Evolutionary conservation across 2,888 invertebrate species (phyloP), one percentile per base, ranked within the genome.

Genomic region (Phaedon cochleariae): DNA sequence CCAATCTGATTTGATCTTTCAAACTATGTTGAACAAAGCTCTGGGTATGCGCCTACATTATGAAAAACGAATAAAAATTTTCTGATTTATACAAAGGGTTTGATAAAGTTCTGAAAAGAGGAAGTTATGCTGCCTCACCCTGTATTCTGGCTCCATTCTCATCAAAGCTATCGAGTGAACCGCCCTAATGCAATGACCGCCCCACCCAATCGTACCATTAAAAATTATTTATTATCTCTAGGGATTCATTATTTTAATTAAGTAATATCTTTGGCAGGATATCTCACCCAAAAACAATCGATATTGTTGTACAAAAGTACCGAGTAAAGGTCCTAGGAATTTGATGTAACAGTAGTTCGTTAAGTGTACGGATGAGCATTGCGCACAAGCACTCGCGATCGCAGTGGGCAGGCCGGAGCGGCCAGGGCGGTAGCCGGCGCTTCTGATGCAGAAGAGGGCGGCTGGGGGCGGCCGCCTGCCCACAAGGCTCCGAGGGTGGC

Each of bases 271-370:
- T 83, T 83, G 83, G 83, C 83, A 83, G 83, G 82, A 82, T 83
- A 82, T 82, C 83, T 83, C 83, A 83, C 82, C 83, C 83, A 83
- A 83, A 82, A 82, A 82, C 82, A 82, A 82, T 80, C 81, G 81
- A 78, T 79, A 80, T 80, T 74, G 75, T 75, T 75, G 73, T 79
- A 79, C 77, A 81, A 82, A 81, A 82, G 82, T 84, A 83, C 83
- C 82, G 82, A 76, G 76, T 78, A 77, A 78, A 77, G 76, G 78
- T 80, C 75, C 78, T 79, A 73, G 79, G 79, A 83, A 83, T 83
- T 83, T 81, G 82, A 81, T 81, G 81, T 82, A 82, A 80, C 79
- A 81, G 41, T 15, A 41, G 82, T 83, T 81, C 80, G 70, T 76
- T 75, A 71, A 82, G 80, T 80, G 82, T 83, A 79, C 83, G 83